Conservation (phyloP, 2,888 invertebrate genomes). For the Acrocera orbiculus region DNA sequence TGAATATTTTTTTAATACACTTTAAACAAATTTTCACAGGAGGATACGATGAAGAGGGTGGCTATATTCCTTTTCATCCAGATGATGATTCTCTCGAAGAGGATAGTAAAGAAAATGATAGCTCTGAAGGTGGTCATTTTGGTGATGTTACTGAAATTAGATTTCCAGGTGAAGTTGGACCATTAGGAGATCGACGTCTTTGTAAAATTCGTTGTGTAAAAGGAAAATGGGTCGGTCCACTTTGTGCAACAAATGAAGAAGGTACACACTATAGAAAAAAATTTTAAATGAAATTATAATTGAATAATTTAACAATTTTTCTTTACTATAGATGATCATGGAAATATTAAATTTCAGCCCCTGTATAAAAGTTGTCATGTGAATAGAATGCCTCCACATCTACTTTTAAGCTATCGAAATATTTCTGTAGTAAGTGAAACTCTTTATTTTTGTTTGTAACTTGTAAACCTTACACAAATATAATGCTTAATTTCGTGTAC, state of each 20-base stretch:
- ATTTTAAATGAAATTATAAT: not conserved
- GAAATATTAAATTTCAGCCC: conserved; percentile 48
- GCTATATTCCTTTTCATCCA: conserved; percentile 25
- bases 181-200: conserved; percentile 50
- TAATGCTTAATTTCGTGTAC: too few relatives aligned
- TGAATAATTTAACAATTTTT: not conserved
- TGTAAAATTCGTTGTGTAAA: conserved; percentile 74
- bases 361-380: conserved; percentile 55
- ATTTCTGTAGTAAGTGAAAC: conserved; percentile 50
- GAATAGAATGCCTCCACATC: conserved; percentile 47
- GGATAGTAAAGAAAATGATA: conserved; percentile 27
- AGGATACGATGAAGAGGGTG: conserved; percentile 24
- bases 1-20: too few relatives aligned
- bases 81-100: conserved; percentile 27
- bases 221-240: conserved; percentile 70
- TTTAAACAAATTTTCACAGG: too few relatives aligned
- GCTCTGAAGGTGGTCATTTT: conserved; percentile 27
- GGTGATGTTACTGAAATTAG: conserved; percentile 31
- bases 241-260: conserved; percentile 52
- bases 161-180: conserved; percentile 61
- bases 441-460: too few relatives aligned
- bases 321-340: conserved; percentile 38
- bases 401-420: conserved; percentile 56
- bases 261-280: conserved; percentile 32
- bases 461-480: too few relatives aligned